Base-by-base conservation (phyloP, 2,113 vertebrate species). In the Carassius carassius region DNA sequence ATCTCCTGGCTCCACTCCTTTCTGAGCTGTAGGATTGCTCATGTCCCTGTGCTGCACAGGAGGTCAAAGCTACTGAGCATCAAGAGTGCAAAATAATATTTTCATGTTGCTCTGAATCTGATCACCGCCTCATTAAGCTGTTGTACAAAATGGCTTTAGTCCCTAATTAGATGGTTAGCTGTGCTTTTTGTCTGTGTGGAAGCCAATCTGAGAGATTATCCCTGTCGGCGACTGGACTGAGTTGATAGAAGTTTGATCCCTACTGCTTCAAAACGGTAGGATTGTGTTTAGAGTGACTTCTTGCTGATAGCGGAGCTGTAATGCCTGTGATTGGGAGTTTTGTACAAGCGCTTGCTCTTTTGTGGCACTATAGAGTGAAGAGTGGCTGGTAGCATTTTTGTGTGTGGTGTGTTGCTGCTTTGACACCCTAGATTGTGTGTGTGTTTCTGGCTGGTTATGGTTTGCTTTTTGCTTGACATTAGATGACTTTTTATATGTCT, bases 141-240 rank as follows among this genome's bases (percentile, higher is more conserved):
- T 92, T 95, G 93, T 94, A 93, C 92, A 94, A 94, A 95, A 95
- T 90, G 94, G 91, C 94, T 91, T 90, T 92, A 89, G 92, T 93
- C 94, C 94, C 94, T 96, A 96, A 97, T 97, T 94, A 95, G 95
- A 95, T 94, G 90, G 88, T 95, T 94, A 95, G 95, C 94, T 14
- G 29, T 51, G 69, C 90, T 94, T 91, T 92, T 93, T 94, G 93
- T 95, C 92, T 92, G 94, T 91, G 78, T 78, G 92, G 89, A 92
- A 89, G 92, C 92, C 91, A 90, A 89, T 69, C 92, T 92, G 89
- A 91, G 93, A 94, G 94, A 97, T 96, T 95, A 96, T 93, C 93
- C 91, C 90, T 90, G 91, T 93, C 94, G 95, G 95, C 95, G 92
- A 94, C 91, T 93, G 90, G 85, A 56, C 23, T 51, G 83, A 80